Evolutionary conservation across 2,797 vertebrate species (phyloP), one percentile per base, ranked within the genome.

Genomic region (Catharus ustulatus): DNA sequence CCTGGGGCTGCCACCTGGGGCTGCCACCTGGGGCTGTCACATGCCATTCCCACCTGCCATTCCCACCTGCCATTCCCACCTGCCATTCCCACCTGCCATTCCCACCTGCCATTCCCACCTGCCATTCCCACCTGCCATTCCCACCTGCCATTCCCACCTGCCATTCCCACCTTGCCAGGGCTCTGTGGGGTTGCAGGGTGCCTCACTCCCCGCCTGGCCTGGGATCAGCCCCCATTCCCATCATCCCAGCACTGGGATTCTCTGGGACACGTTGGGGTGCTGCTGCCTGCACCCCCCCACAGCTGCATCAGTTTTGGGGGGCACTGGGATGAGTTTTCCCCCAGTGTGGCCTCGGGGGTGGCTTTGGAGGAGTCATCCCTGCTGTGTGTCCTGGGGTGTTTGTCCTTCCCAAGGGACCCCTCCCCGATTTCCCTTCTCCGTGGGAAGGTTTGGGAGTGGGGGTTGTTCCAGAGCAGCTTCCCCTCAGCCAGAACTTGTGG

Each of bases 321-420:
- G 18, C 66, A 2, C 17, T 2, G 3, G 34, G 42, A 42, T 55
- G 29, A 63, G 20, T 21, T 3, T 32, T 12, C 5, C 22, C 49
- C 20, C 3, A 9, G 0, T 20, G 22, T 1, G 0, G 7, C 48
- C 36, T 21, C 1, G 2, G 64, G 71, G 20, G 36, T 26, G 51
- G 18, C 84, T 52, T 17, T 19, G 23, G 30, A 66, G 58, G 52
- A 57, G 1, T 18, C 11, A 0, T 7, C 18, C 23, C 46, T 2
- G 7, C 57, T 32, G 7, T 6, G 3, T 2, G 4, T 76, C 63
- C 52, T 0, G 0, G n/a, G 45, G 8, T 12, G 45, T 48, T 30
- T 14, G 18, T 43, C 45, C 71, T 72, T 45, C 46, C 57, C 36
- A 3, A 21, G 59, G 69, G 46, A 12, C 7, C 3, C 29, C 11